phyloP scores from a whole-genome alignment of 1,140 invertebrate species.

The Neotoxoptera formosana region DNA sequence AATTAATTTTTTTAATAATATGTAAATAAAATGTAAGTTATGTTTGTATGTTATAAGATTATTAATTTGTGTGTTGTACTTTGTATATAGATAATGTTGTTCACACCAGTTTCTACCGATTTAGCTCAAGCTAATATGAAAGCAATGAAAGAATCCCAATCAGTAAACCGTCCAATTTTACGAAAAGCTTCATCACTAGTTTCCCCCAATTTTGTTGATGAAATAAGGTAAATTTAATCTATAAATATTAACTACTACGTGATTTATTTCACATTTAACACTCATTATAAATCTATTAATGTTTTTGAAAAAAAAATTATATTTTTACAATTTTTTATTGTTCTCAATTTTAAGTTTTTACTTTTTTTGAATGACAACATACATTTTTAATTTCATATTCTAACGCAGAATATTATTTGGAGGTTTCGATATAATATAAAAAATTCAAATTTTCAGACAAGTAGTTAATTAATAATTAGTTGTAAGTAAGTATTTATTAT shows the following conservation, averaged over 20 bases:
- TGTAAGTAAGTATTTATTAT: background rate
- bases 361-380: background rate
- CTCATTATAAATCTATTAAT: background rate
- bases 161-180: constrained; percentile 80
- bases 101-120: constrained; percentile 86
- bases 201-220: constrained; percentile 82
- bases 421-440: background rate
- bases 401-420: background rate
- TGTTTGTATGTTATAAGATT: background rate
- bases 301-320: background rate
- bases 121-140: constrained; percentile 90
- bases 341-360: no score
- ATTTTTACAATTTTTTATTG: no score
- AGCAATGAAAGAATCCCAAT: constrained; percentile 83
- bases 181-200: constrained; percentile 87
- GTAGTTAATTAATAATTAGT: background rate
- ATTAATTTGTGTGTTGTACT: background rate
- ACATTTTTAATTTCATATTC: background rate
- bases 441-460: background rate
- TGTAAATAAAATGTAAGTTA: background rate
- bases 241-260: background rate
- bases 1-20: background rate
- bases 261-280: background rate
- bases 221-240: constrained; percentile 72
- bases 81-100: constrained; percentile 71